A percentile compares a stretch with the other conserved stretches of the same genome.
phyloP scores from a whole-genome alignment of 2,888 invertebrate genomes.

The Operophtera brumata region DNA sequence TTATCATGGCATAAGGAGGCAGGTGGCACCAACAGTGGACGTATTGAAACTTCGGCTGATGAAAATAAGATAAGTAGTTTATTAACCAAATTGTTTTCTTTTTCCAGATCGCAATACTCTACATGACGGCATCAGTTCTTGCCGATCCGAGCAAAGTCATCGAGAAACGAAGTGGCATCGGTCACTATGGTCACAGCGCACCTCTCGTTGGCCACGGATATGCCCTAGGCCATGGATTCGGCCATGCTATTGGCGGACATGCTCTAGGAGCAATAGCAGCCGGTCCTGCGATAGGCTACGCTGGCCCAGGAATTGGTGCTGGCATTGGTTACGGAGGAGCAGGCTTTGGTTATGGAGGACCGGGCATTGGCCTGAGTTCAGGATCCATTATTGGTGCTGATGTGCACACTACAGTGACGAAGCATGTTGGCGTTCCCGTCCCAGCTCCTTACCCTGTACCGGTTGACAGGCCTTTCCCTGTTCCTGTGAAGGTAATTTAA shows the following conservation, averaged over 20 bases:
- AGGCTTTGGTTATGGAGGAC: neutral
- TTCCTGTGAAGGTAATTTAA: conserved; percentile 63
- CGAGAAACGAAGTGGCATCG: conserved; percentile 70
- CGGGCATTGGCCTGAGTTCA: conserved; percentile 23
- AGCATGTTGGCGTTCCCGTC: conserved; percentile 73
- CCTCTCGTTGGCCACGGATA: conserved; percentile 40
- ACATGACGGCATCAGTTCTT: conserved; percentile 62
- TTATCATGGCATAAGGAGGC: too few species aligned
- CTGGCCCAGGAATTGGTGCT: conserved; percentile 21
- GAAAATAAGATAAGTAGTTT: too few species aligned
- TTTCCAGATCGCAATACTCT: conserved; percentile 62
- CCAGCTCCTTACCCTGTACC: conserved; percentile 75
- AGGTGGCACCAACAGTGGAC: too few species aligned
- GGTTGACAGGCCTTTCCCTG: conserved; percentile 72
- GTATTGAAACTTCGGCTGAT: neutral
- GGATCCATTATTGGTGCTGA: conserved; percentile 67
- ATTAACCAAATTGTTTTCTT: neutral
- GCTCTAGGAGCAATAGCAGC: conserved; percentile 13
- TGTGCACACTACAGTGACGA: conserved; percentile 74
- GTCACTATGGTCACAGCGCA: conserved; percentile 52
- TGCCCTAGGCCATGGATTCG: conserved; percentile 32
- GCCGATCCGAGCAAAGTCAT: conserved; percentile 71
- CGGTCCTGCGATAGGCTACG: conserved; percentile 34
- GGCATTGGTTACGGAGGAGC: conserved; percentile 29
- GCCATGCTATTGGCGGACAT: conserved; percentile 6